These are phyloP conservation scores for Clarias laeviceps DNA, from an alignment of 2,797 vertebrate species.

Conservation along the genomic window DNA sequence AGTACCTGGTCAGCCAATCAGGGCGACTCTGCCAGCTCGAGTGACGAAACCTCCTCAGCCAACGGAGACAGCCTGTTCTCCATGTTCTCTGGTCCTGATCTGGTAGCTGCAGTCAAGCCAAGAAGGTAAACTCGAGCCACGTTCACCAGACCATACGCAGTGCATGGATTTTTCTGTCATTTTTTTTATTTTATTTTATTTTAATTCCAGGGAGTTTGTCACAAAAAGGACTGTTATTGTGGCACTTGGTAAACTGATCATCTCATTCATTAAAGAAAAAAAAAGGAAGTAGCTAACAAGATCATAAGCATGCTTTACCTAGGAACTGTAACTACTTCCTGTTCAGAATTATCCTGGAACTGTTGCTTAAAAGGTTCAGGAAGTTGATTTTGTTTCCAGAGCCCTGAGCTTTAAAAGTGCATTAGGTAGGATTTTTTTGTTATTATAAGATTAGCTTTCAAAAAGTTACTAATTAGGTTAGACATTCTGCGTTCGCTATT, in stretches of 20 bases:
- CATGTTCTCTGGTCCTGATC: constrained; percentile 99
- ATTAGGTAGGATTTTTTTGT: background rate
- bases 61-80: constrained; percentile 98
- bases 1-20: constrained; percentile 93
- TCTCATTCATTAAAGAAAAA: background rate
- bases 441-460: background rate
- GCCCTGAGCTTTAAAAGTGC: background rate
- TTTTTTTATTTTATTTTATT: too few relatives aligned
- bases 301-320: background rate
- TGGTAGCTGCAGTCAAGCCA: constrained; percentile 96
- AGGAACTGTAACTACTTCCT: background rate
- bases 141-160: background rate
- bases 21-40: constrained; percentile 96
- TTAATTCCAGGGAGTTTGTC: background rate
- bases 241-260: background rate
- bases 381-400: too few relatives aligned
- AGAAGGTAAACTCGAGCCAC: constrained; percentile 78
- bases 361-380: background rate
- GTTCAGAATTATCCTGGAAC: background rate
- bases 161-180: too few relatives aligned
- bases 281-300: background rate
- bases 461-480: background rate
- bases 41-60: constrained; percentile 97
- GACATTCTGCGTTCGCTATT: background rate
- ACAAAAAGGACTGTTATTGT: background rate